phyloP scores from a whole-genome alignment of 2,888 invertebrate species.

The Drosophila cognata region DNA sequence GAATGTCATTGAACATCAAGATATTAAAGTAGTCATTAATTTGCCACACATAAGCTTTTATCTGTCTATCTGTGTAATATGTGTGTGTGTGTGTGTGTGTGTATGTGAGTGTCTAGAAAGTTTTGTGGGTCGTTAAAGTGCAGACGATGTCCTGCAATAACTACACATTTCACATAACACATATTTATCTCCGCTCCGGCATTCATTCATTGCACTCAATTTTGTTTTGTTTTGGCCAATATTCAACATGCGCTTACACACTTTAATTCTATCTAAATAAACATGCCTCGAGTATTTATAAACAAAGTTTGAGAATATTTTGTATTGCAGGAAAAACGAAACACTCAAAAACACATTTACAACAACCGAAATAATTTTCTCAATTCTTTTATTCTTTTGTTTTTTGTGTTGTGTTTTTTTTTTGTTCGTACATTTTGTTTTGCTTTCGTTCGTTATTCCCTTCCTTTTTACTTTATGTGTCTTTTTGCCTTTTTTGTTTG shows the following conservation, averaged over 20 bases:
- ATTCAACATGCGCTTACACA: conserved; percentile 62
- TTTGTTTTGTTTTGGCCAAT: conserved; percentile 28
- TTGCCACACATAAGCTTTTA: conserved; percentile 34
- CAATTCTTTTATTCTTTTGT: conserved; percentile 44
- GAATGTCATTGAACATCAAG: conserved; percentile 77
- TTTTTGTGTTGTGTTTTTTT: conserved; percentile 52
- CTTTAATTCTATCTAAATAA: conserved; percentile 71
- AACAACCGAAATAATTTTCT: conserved; percentile 66
- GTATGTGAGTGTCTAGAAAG: conserved; percentile 31
- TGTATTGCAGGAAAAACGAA: conserved; percentile 30
- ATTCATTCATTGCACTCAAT: conserved; percentile 19
- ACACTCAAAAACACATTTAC: conserved; percentile 38
- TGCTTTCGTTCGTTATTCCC: conserved; percentile 32
- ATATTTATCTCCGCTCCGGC: background rate
- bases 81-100: background rate
- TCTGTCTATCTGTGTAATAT: conserved; percentile 3
- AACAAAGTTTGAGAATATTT: conserved; percentile 47
- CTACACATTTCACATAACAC: conserved; percentile 13
- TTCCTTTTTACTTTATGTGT: conserved; percentile 50
- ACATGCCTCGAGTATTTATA: conserved; percentile 63
- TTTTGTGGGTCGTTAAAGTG: conserved; percentile 20
- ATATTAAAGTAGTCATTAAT: conserved; percentile 62
- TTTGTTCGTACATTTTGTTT: conserved; percentile 60
- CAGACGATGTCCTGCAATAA: conserved; percentile 13
- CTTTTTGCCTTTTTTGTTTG: conserved; percentile 74